Conservation (phyloP, 2,113 vertebrate genomes). For the Chaenogobius annularis region DNA sequence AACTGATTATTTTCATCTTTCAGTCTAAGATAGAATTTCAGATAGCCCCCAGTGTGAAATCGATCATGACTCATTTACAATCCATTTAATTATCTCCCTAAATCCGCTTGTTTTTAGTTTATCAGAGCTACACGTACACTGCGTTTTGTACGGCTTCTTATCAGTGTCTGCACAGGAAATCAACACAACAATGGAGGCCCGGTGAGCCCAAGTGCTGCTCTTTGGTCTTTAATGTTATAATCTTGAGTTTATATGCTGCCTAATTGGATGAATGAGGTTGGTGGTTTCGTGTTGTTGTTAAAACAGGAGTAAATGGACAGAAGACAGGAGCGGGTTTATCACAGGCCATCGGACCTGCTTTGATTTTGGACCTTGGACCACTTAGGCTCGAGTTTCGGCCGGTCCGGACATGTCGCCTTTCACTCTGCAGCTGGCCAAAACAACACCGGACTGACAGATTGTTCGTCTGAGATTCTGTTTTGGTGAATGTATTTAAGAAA, state of each 20-base stretch:
- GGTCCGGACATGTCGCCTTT: conserved; percentile 13
- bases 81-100: neutral
- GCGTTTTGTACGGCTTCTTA: conserved; percentile 1
- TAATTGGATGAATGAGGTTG: conserved; percentile 16
- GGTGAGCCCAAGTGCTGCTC: neutral
- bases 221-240: conserved; percentile 1
- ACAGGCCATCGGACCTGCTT: conserved; percentile 33
- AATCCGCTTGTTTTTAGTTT: neutral
- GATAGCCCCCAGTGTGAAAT: neutral
- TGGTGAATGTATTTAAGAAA: neutral
- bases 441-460: neutral
- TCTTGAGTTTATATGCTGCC: conserved; percentile 6
- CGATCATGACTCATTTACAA: neutral
- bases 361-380: conserved; percentile 19
- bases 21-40: neutral
- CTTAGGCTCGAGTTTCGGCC: conserved; percentile 36
- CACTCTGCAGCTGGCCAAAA: conserved; percentile 9
- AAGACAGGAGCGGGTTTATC: conserved; percentile 9
- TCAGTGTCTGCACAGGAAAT: conserved; percentile 8
- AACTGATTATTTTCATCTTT: neutral
- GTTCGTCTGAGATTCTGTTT: neutral
- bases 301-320: conserved; percentile 13
- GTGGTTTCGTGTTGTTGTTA: conserved; percentile 6
- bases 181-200: neutral
- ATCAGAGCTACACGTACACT: neutral